Conservation (phyloP, 2,888 invertebrate species). For the Diarsia brunnea region DNA sequence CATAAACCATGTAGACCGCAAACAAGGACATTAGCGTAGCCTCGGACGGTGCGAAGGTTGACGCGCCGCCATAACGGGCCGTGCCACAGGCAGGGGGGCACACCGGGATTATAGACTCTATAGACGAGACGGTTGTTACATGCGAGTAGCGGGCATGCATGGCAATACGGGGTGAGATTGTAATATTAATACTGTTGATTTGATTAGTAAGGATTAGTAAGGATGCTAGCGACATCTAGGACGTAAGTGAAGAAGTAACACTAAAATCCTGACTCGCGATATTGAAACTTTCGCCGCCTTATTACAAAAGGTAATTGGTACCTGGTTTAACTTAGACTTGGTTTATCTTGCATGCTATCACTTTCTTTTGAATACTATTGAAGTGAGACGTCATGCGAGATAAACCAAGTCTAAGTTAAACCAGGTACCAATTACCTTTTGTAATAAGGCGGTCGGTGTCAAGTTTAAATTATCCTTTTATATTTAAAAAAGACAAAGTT, state of each 20-base stretch:
- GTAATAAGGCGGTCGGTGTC: too few relatives aligned
- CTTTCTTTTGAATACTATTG: too few relatives aligned
- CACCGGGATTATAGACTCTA: slow-evolving; percentile 97
- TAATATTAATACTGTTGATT: neutral
- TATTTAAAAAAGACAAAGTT: too few relatives aligned
- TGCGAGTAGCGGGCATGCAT: slow-evolving; percentile 34
- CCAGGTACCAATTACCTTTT: too few relatives aligned
- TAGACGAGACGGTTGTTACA: slow-evolving; percentile 34
- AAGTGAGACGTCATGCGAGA: too few relatives aligned
- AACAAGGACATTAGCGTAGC: slow-evolving; percentile 67
- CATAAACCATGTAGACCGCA: slow-evolving; percentile 70
- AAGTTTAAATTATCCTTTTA: too few relatives aligned
- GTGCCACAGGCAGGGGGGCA: slow-evolving; percentile 98
- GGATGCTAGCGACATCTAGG: neutral
- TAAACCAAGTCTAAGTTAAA: too few relatives aligned
- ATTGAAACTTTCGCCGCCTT: too few relatives aligned
- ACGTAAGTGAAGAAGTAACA: neutral
- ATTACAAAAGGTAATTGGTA: too few relatives aligned
- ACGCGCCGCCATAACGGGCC: slow-evolving; percentile 91
- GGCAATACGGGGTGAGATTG: neutral
- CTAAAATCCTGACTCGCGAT: neutral
- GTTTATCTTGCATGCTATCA: too few relatives aligned
- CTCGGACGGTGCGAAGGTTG: slow-evolving; percentile 77
- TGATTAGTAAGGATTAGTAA: neutral
- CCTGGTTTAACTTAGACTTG: too few relatives aligned